Conservation (phyloP, 2,888 invertebrate genomes). For the Iphiclides podalirius region DNA sequence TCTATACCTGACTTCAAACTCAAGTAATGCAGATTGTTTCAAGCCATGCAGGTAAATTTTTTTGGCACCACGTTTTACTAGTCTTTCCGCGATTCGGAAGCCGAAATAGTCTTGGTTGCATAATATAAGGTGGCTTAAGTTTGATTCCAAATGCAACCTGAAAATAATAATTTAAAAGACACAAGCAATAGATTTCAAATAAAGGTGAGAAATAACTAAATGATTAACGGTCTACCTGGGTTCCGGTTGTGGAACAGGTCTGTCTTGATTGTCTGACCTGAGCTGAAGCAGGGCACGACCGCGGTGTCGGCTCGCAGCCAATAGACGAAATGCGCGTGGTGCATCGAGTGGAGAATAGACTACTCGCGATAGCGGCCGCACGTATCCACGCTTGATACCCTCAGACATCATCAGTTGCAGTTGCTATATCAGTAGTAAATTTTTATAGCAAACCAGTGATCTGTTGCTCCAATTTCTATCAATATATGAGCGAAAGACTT, state of each 20-base stretch:
- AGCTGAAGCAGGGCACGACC: conserved; percentile 48
- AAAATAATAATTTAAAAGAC: conserved; percentile 18
- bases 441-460: too few relatives aligned
- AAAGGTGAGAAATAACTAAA: too few relatives aligned
- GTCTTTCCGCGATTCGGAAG: conserved; percentile 39
- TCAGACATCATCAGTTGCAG: conserved; percentile 42
- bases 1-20: conserved; percentile 35
- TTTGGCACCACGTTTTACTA: conserved; percentile 44
- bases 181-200: too few relatives aligned
- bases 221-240: conserved; percentile 7
- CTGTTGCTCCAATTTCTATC: too few relatives aligned
- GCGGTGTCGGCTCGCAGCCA: conserved; percentile 44
- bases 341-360: conserved; percentile 39
- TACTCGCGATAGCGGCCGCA: conserved; percentile 50
- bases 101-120: conserved; percentile 39
- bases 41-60: conserved; percentile 38
- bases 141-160: conserved; percentile 38
- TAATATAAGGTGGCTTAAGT: conserved; percentile 39
- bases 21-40: conserved; percentile 24
- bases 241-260: conserved; percentile 9
- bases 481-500: too few relatives aligned
- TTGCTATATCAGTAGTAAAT: conserved; percentile 31
- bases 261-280: conserved; percentile 21
- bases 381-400: conserved; percentile 49
- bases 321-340: conserved; percentile 45